Base-by-base conservation (phyloP, 2,888 invertebrate genomes). In the Tortricodes alternella region DNA sequence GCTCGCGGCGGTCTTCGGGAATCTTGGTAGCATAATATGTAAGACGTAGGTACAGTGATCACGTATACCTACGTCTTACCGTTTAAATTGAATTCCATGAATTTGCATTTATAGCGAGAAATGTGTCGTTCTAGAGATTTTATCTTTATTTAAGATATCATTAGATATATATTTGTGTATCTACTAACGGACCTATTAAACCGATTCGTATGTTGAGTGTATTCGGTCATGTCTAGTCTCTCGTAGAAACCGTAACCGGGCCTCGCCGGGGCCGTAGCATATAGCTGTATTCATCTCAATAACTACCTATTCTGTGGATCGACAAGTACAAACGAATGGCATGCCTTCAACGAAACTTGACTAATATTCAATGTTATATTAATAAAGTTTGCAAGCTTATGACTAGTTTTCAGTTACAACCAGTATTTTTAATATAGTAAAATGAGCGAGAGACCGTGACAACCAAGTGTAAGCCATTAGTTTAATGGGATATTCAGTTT, bases 81-180 rank as follows among this genome's bases (percentile, higher is more conserved):
- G 71, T 67, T 75, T 82, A 75, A 82, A 83, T 88, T 89, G 89
- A 89, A 90, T 90, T 90, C 89, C 89, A 88, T 89, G 89, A 90
- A 90, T 89, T 89, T 90, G 90, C 90, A 90, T 90, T 89, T 89
- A 88, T 88, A 87, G 82, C 83, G 85, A 52, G 57, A 89, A 87
- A 86, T 86, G 86, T 89, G 83, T 87, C 82, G 88, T 89, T 83
- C 85, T 89, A 89, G 86, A 89, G 87, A 88, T 88, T 88, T 85
- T 85, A 86, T 85, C 83, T 83, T 84, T 85, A 82, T 84, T 85
- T 89, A 86, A 87, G 86, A 80, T 85, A 83, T 73, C 76, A 70
- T 82, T 83, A 88, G 83, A 78, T 78, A 70, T n/a, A n/a, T 81
- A 78, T 56, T 56, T 56, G 44, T 74, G 73, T 77, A 78, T 83